Base-by-base conservation (phyloP, 2,797 vertebrate genomes). In the Microctenopoma steveboyesi region DNA sequence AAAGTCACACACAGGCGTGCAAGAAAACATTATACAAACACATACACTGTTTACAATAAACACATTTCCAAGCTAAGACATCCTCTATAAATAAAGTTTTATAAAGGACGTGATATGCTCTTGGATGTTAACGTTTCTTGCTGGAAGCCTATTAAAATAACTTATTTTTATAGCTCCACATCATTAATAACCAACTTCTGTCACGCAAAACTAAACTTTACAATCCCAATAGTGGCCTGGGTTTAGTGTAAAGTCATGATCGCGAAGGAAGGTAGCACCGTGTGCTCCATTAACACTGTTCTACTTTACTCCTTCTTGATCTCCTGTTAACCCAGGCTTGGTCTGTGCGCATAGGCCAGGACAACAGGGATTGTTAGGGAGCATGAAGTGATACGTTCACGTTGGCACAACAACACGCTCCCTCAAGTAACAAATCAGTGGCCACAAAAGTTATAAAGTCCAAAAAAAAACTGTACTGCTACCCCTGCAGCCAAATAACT, bases 371-470 rank as follows among this genome's bases (percentile, higher is more conserved):
- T 63, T 68, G 47, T 28, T 45, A 57, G 37, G 53, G 47, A 59
- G 54, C 61, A 71, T 42, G 35, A 56, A 64, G 64, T 40, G 73
- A 57, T 48, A 59, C 64, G 40, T 61, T 52, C 49, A 63, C 45
- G 15, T 1, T 64, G 74, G 62, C 53, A 61, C 62, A 82, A 52
- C 76, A 67, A 71, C 80, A 75, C 42, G 8, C 14, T 69, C 50
- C 54, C 62, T 52, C 11, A 14, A 68, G 73, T 69, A 55, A 64
- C 53, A 18, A 69, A 63, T 68, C 74, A 68, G 63, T 10, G 46
- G 58, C 58, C 78, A 62, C 65, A 48, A 75, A 78, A 85, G 79
- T 81, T 82, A 64, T 16, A 83, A 50, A 47, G 69, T 79, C 68
- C 65, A 73, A 73, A 86, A 86, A 70, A 35, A 35, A 35, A 35